Evolutionary conservation across 2,113 vertebrate species (phyloP).

Genomic region (Apaloderma vittatum): DNA sequence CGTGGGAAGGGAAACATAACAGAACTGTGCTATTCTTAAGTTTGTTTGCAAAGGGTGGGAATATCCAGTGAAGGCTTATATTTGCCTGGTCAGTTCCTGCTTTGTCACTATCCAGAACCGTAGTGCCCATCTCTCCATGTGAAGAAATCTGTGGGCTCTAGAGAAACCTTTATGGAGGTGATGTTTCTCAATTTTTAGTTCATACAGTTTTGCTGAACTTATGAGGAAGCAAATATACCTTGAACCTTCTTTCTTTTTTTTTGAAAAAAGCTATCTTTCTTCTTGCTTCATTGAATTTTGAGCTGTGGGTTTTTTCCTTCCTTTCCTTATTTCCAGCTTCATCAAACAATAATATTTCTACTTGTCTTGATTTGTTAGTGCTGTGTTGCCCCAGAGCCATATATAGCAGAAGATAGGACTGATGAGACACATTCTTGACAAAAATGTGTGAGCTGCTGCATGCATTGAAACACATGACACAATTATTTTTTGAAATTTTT

Average conservation of each 20-base stretch:
- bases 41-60: neutral
- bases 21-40: neutral
- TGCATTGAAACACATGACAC: neutral
- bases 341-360: neutral
- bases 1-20: neutral
- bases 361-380: neutral
- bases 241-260: neutral
- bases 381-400: rapidly evolving
- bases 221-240: neutral
- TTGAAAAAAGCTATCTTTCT: neutral
- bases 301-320: neutral
- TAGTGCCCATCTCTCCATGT: neutral
- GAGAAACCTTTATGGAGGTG: neutral
- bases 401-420: neutral
- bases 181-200: neutral
- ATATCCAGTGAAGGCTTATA: neutral
- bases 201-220: neutral
- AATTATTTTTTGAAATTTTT: neutral
- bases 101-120: neutral
- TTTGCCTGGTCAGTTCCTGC: neutral
- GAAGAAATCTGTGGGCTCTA: neutral
- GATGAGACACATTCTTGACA: neutral
- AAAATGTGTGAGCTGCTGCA: neutral
- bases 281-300: neutral
- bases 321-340: neutral